Conservation (phyloP, 2,113 vertebrate genomes). For the Sula dactylatra region DNA sequence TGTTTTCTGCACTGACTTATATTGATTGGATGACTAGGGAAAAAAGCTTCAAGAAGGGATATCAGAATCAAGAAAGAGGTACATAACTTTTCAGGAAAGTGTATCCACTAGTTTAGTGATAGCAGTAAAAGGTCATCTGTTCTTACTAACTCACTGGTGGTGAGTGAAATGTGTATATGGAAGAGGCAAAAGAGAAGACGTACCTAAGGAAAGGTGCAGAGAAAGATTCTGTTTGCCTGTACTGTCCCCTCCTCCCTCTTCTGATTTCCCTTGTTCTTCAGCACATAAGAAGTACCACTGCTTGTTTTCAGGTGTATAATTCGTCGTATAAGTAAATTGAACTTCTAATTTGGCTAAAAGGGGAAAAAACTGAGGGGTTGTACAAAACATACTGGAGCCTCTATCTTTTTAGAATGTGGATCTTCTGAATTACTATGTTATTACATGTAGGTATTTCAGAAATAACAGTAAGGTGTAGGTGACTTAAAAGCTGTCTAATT, state of each 20-base stretch:
- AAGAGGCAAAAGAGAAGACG: neutral
- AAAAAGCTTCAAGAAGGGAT: neutral
- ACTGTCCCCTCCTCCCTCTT: neutral
- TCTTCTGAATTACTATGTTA: neutral
- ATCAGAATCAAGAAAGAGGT: neutral
- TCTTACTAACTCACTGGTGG: neutral
- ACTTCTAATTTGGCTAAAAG: neutral
- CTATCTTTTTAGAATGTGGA: neutral
- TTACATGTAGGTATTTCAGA: neutral
- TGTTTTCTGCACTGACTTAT: neutral
- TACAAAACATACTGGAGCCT: neutral
- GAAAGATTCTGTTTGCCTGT: neutral
- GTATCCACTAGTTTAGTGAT: neutral
- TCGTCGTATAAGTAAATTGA: neutral
- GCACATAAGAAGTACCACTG: neutral
- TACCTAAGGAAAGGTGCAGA: neutral
- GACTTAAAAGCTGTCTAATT: neutral
- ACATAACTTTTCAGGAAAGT: rapidly evolving
- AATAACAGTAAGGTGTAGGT: neutral
- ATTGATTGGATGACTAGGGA: neutral
- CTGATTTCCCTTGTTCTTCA: neutral
- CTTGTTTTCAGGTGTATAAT: neutral
- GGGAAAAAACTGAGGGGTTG: rapidly evolving
- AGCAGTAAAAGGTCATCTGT: neutral
- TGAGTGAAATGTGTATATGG: neutral